phyloP scores from a whole-genome alignment of 2,113 vertebrate species.

The Pogonocichla stellata region DNA sequence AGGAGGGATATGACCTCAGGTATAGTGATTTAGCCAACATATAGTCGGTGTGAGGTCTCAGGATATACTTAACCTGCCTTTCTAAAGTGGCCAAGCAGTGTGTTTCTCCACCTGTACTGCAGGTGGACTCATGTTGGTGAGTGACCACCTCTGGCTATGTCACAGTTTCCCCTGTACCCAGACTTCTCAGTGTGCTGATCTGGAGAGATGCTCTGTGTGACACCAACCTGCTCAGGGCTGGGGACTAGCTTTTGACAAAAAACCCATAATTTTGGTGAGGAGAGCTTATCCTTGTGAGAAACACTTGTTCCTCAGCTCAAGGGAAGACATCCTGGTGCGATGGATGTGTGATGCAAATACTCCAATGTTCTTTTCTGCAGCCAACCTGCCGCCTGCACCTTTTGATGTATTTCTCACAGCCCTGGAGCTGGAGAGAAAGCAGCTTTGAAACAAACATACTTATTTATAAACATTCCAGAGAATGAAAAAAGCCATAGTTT shows the following conservation, averaged over 20 bases:
- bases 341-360: neutral
- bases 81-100: neutral
- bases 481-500: neutral
- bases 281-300: neutral
- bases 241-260: neutral
- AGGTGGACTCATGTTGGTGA: neutral
- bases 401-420: neutral
- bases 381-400: neutral
- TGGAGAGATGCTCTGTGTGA: neutral
- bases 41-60: neutral
- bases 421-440: neutral
- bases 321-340: fast-evolving
- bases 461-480: neutral
- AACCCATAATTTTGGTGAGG: neutral
- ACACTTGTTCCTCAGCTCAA: neutral
- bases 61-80: neutral
- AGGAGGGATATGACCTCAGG: neutral
- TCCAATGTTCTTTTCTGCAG: neutral
- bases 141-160: neutral
- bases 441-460: neutral
- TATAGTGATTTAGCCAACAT: neutral
- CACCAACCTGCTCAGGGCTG: neutral
- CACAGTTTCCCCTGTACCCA: neutral
- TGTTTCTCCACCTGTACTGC: neutral
- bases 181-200: neutral